Base-by-base conservation (phyloP, 2,797 vertebrate species). In the Acipenser oxyrinchus region DNA sequence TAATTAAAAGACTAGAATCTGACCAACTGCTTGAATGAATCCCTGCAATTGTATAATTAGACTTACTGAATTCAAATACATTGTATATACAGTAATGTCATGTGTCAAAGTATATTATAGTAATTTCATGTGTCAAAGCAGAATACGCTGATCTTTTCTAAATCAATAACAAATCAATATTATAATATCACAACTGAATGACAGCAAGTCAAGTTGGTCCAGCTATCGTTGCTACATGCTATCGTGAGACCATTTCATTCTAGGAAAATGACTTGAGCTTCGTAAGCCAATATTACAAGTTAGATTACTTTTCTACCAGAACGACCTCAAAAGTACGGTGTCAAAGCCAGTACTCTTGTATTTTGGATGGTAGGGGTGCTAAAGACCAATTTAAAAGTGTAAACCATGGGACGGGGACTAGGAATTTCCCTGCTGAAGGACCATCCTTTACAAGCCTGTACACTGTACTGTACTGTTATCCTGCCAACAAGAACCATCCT, bases 321-420 rank as follows among this genome's bases (percentile, higher is more conserved):
- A 53, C 48, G 10, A 18, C 8, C 49, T 49, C 37, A 7, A 58
- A 58, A 12, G 6, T 62, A 51, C 15, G 66, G 59, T 60, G 37
- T 37, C 23, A 51, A 60, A 51, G 0, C 12, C 1, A 23, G 68
- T 76, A 73, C 79, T 74, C 72, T 70, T 69, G 68, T 70, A 68
- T 62, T 64, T 65, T 78, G 76, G 74, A 74, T 79, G 82, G 76
- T 79, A 82, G 80, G 69, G 81, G 79, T 74, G 83, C 81, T 84
- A 74, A 78, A 82, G 66, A 69, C 79, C 77, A 79, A 83, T 82
- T 77, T 77, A 82, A 77, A 78, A 80, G 70, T 23, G 60, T 50
- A 10, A 60, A 48, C 9, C 6, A 7, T 60, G 51, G 37, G 23
- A 51, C 15, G 15, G 50, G 51, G 63, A 51, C 10, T 18, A 8